Evolutionary conservation across 2,888 invertebrate species (phyloP).

Genomic region (Toxonevra muliebris): DNA sequence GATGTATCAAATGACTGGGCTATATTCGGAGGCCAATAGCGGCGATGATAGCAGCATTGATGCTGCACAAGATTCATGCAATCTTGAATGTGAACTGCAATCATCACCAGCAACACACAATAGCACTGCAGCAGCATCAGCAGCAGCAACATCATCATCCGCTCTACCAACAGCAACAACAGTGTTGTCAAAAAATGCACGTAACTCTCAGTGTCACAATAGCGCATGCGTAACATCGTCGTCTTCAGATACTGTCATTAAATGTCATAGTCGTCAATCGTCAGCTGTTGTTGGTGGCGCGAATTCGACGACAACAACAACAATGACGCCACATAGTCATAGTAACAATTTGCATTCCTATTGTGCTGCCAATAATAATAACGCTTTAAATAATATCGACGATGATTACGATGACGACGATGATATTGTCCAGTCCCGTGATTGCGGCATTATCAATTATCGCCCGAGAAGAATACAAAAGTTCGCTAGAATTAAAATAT

Average conservation of each 20-base stretch:
- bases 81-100: background rate
- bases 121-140: conserved; percentile 37
- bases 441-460: conserved; percentile 89
- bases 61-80: conserved; percentile 65
- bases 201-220: conserved; percentile 20
- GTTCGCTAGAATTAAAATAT: conserved; percentile 92
- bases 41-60: conserved; percentile 69
- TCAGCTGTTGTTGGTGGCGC: conserved; percentile 61
- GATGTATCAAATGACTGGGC: conserved; percentile 88
- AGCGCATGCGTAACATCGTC: conserved; percentile 23
- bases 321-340: conserved; percentile 60
- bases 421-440: conserved; percentile 73
- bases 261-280: conserved; percentile 85
- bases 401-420: conserved; percentile 69
- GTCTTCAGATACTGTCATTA: conserved; percentile 46
- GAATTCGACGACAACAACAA: conserved; percentile 71
- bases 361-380: conserved; percentile 51
- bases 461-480: conserved; percentile 85
- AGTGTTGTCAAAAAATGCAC: conserved; percentile 35
- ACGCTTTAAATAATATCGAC: conserved; percentile 32
- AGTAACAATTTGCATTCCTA: conserved; percentile 62
- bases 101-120: conserved; percentile 56
- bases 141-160: conserved; percentile 48
- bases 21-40: conserved; percentile 77
- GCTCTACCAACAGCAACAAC: conserved; percentile 48